phyloP scores from a whole-genome alignment of 2,113 vertebrate species.

The Chrysochloris asiatica region DNA sequence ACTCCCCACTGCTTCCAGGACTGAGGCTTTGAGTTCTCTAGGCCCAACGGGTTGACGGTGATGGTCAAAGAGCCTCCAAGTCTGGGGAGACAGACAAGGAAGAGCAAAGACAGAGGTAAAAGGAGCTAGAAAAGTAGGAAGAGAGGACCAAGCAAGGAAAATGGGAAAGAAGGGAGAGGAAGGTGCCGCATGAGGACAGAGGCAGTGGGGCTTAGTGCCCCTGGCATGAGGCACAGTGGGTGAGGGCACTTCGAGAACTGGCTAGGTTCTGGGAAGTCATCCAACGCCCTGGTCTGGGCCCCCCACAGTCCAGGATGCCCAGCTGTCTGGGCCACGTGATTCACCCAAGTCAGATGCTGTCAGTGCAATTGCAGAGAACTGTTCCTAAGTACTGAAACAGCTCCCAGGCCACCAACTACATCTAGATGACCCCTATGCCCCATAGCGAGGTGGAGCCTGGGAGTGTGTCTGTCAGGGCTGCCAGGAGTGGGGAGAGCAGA shows the following conservation, averaged over 20 bases:
- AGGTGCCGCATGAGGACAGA: too few relatives aligned
- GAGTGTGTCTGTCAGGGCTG: too few relatives aligned
- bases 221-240: too few relatives aligned
- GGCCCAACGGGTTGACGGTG: fast-evolving
- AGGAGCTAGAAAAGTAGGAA: too few relatives aligned
- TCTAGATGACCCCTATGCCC: neutral
- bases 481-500: neutral
- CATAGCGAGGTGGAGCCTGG: neutral
- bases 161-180: too few relatives aligned
- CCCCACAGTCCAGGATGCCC: neutral
- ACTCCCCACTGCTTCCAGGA: neutral
- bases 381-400: neutral
- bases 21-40: too few relatives aligned
- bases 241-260: neutral
- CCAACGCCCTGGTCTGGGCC: neutral
- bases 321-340: neutral
- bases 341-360: neutral
- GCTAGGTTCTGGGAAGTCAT: neutral
- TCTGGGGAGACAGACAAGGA: neutral
- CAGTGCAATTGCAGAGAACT: neutral
- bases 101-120: neutral
- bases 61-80: neutral
- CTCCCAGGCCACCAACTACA: fast-evolving
- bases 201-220: too few relatives aligned
- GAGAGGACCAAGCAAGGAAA: neutral